Evolutionary conservation across 2,113 vertebrate genomes (phyloP).

Genomic region (Lophochroa leadbeateri): DNA sequence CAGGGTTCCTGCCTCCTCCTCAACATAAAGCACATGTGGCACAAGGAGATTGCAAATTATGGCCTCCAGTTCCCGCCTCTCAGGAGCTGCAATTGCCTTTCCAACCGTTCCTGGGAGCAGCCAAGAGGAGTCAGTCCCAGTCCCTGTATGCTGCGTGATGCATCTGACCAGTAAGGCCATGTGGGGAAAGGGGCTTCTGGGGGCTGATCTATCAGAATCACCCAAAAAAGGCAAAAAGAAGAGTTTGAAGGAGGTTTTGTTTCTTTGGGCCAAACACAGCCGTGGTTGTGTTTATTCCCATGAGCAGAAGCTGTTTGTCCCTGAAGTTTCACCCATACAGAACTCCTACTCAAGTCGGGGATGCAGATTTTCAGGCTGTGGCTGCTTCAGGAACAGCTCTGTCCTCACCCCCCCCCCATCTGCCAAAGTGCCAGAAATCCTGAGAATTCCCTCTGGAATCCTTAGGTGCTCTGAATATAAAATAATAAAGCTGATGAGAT

Average conservation of each 20-base stretch:
- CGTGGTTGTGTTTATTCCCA: not conserved
- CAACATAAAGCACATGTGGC: conserved; percentile 32
- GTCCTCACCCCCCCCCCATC: not conserved
- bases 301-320: rapidly evolving
- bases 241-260: not conserved
- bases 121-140: not conserved
- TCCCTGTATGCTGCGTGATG: rapidly evolving
- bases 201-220: not conserved
- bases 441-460: not conserved
- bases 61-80: not conserved
- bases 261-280: too few relatives aligned
- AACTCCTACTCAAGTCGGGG: rapidly evolving
- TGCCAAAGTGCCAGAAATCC: not conserved
- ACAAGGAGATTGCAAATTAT: conserved; percentile 27
- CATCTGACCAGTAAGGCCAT: rapidly evolving
- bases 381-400: not conserved
- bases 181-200: not conserved
- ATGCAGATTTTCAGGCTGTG: not conserved
- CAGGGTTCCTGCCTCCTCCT: not conserved
- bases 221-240: not conserved
- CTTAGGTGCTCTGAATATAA: not conserved
- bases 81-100: not conserved
- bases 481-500: not conserved
- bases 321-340: not conserved
- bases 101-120: not conserved